Percentiles rank a stretch among this genome's conserved stretches.
Conservation (phyloP, 2,888 invertebrate genomes). For the Gymnoscelis rufifasciata region DNA sequence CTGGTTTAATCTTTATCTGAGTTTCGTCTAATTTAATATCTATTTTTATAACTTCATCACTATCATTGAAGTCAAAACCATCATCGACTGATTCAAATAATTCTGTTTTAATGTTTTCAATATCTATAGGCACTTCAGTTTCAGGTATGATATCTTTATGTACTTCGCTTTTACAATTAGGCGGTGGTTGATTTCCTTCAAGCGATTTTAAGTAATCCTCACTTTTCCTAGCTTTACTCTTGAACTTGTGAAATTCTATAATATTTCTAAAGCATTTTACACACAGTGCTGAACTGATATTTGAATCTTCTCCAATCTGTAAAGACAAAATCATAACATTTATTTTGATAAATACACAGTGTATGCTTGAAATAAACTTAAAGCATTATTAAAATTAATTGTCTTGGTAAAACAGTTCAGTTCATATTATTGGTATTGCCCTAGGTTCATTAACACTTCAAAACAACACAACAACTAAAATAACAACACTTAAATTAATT, state of each 20-base stretch:
- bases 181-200: neutral
- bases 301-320: conserved; percentile 44
- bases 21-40: conserved; percentile 5
- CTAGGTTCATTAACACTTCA: too few species aligned
- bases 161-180: conserved; percentile 1
- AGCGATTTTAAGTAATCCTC: conserved; percentile 43
- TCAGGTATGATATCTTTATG: conserved; percentile 1
- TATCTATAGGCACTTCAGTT: conserved; percentile 2
- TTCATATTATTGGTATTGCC: too few species aligned
- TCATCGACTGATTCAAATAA: neutral
- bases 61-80: conserved; percentile 6
- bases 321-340: conserved; percentile 14
- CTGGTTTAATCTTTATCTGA: conserved; percentile 12
- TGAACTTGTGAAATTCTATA: conserved; percentile 53
- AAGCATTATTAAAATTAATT: too few species aligned
- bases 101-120: neutral
- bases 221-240: conserved; percentile 50
- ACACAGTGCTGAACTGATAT: conserved; percentile 52
- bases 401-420: too few species aligned
- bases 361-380: too few species aligned
- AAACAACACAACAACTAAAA: too few species aligned
- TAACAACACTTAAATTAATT: too few species aligned
- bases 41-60: too few species aligned
- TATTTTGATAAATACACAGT: too few species aligned
- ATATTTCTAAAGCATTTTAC: conserved; percentile 54